phyloP scores from a whole-genome alignment of 2,797 vertebrate species.

The Gephyroberyx darwinii region DNA sequence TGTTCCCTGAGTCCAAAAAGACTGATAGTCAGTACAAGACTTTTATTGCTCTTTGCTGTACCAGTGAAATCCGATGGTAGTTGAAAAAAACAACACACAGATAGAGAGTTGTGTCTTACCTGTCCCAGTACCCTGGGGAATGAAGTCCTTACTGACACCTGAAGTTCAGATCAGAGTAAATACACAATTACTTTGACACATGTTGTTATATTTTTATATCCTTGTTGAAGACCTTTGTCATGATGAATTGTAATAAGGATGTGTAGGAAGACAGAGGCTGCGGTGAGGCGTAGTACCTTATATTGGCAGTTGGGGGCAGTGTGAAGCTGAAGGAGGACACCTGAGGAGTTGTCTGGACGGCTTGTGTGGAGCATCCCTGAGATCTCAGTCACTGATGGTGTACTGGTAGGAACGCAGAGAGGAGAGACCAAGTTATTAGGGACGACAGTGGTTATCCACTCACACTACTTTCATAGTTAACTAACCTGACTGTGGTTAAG shows the following conservation, averaged over 20 bases:
- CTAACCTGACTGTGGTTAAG: slow-evolving; percentile 85
- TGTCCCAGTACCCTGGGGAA: slow-evolving; percentile 92
- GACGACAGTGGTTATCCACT: background rate
- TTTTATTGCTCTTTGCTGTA: background rate
- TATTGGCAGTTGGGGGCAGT: slow-evolving; percentile 94
- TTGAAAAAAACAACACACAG: background rate
- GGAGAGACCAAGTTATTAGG: slow-evolving; percentile 10
- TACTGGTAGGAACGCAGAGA: slow-evolving; percentile 71
- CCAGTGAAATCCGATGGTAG: background rate
- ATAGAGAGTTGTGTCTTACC: slow-evolving; percentile 77
- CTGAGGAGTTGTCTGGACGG: slow-evolving; percentile 83
- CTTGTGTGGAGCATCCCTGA: slow-evolving; percentile 91
- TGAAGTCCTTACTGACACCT: slow-evolving; percentile 91
- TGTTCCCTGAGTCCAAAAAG: too few species aligned
- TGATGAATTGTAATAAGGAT: background rate
- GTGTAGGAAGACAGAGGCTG: background rate
- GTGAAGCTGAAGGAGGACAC: slow-evolving; percentile 86
- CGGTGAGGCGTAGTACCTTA: slow-evolving; percentile 81
- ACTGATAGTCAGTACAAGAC: too few species aligned
- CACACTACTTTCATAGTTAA: background rate
- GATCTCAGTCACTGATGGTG: slow-evolving; percentile 88
- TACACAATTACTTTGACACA: background rate
- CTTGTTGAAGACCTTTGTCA: too few species aligned
- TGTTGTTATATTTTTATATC: background rate
- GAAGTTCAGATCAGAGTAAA: slow-evolving; percentile 18